Evolutionary conservation across 2,888 invertebrate species (phyloP), one percentile per base, ranked within the genome.

Genomic region (Chaetogeoica ovagalla): DNA sequence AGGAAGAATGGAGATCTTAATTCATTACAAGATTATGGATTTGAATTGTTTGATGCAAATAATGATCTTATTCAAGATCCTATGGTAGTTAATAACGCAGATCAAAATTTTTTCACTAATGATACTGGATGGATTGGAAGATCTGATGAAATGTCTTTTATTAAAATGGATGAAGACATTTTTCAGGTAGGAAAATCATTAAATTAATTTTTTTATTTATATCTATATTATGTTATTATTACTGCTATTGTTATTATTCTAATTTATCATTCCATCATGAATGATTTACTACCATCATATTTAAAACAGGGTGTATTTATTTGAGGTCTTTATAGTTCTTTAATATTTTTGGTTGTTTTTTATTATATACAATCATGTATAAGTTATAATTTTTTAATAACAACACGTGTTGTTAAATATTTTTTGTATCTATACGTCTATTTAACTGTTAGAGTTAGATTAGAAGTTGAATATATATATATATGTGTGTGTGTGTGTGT

Each of bases 41-140:
- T 82, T 82, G 79, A 82, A 55, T 39, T 82, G 23, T 79, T 79
- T 71, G 63, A 79, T 21, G 37, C 79, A 57, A 70, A 17, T 71
- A 79, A 79, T 71, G 79, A 70, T 65, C 79, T 79, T 65, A 79
- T 71, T 79, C 79, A 79, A 79, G 71, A 79, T 79, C 71, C 79
- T 9, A 79, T 79, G 71, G 79, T 71, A 23, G 71, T 43, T 13
- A 71, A 63, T 65, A 79, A 63, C 71, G 43, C 39, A n/a, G 71
- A 79, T 79, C 79, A 79, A 71, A 52, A 79, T 63, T 79, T 79
- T 79, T 79, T 79, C 13, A 52, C 77, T 19, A 62, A 79, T 71
- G 79, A 79, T 71, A 71, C 71, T 65, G 79, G 79, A 23, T 79
- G 79, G 79, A 79, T 79, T 65, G 79, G 71, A 79, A 79, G 70